phyloP scores from a whole-genome alignment of 1,140 invertebrate species.

The Campoletis sonorensis region DNA sequence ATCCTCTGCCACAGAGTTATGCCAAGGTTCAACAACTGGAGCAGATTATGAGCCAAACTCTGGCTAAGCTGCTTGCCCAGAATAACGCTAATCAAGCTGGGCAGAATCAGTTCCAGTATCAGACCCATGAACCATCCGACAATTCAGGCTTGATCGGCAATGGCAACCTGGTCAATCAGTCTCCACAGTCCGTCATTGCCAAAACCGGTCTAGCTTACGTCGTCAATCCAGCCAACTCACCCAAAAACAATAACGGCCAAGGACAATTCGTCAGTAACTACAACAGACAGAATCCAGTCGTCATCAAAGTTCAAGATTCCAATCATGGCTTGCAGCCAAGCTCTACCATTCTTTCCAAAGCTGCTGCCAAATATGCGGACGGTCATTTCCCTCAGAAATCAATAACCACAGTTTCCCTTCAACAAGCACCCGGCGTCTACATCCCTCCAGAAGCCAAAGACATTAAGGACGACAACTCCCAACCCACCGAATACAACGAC shows the following conservation, averaged over 20 bases:
- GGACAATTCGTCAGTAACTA: constrained; percentile 7
- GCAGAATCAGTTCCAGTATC: constrained; percentile 45
- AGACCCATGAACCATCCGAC: constrained; percentile 31
- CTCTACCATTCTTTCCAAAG: constrained; percentile 19
- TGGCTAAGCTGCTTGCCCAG: constrained; percentile 64
- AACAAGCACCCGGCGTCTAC: constrained; percentile 63
- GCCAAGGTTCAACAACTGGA: constrained; percentile 67
- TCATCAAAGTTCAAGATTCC: constrained; percentile 31
- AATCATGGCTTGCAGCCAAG: not conserved
- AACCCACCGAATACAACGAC: constrained; percentile 60
- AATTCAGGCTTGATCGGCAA: not conserved
- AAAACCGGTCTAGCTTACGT: constrained; percentile 67
- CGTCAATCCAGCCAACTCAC: constrained; percentile 58
- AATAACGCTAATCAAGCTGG: constrained; percentile 58
- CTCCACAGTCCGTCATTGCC: constrained; percentile 45
- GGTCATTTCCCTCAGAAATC: constrained; percentile 60
- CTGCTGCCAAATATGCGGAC: constrained; percentile 54
- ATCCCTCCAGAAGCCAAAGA: constrained; percentile 55
- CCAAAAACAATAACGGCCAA: not conserved
- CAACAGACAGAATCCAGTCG: not conserved
- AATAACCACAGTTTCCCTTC: constrained; percentile 57
- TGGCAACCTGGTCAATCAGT: not conserved
- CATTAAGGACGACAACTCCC: constrained; percentile 49
- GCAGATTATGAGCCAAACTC: constrained; percentile 64
- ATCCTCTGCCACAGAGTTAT: constrained; percentile 55